These are phyloP conservation scores for Prunella strophiata DNA, from an alignment of 2,797 vertebrate genomes.

Conservation along the genomic window DNA sequence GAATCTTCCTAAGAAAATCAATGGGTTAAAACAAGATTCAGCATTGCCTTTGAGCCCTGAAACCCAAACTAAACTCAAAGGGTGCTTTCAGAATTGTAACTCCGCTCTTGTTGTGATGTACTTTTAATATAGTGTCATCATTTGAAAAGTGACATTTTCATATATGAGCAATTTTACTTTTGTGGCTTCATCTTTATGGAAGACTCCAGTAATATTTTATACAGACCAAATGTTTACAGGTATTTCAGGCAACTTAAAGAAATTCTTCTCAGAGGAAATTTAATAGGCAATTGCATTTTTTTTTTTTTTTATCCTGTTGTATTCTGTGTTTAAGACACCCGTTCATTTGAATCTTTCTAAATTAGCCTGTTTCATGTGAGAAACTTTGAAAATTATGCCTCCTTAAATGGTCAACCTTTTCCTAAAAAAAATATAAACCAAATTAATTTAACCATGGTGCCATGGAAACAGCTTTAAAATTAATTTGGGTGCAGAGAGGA, in stretches of 20 bases:
- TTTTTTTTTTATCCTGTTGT: background rate
- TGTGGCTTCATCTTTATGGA: background rate
- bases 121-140: background rate
- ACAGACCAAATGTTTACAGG: background rate
- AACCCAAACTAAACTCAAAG: background rate
- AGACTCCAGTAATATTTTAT: background rate
- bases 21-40: slow-evolving; percentile 30
- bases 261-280: background rate
- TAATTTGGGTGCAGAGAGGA: background rate
- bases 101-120: background rate
- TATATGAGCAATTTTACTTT: background rate
- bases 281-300: background rate
- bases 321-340: background rate
- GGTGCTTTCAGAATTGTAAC: background rate
- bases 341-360: background rate
- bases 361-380: background rate
- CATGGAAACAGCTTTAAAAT: slow-evolving; percentile 32
- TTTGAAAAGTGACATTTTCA: background rate
- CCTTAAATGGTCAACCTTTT: background rate
- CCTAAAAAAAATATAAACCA: background rate
- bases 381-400: background rate
- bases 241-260: background rate
- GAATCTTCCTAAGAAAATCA: slow-evolving; percentile 52
- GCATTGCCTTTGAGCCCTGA: background rate
- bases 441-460: background rate